A percentile compares a stretch with the other conserved stretches of the same genome.
Evolutionary conservation across 2,888 invertebrate species (phyloP).

Genomic region (Agriopis marginaria): DNA sequence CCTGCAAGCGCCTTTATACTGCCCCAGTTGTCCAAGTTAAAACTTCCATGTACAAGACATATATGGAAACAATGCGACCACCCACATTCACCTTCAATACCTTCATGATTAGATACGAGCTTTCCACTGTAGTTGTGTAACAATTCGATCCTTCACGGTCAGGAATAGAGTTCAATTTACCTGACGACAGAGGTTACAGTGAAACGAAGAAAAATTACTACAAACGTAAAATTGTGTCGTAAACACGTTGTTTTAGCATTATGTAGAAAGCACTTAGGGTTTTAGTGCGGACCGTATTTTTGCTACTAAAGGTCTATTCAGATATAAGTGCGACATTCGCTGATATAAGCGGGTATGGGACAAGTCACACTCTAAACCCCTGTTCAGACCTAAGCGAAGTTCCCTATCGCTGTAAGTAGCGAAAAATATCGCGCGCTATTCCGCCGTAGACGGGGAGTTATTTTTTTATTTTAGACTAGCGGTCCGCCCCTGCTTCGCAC

Average conservation of each 20-base stretch:
- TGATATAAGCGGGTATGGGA: no score
- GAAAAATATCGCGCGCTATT: no score
- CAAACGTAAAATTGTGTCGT: conserved; percentile 18
- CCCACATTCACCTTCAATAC: conserved; percentile 17
- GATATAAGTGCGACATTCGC: background rate
- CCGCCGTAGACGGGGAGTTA: no score
- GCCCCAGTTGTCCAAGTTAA: background rate
- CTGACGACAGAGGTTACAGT: background rate
- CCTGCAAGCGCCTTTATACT: background rate
- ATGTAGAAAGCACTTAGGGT: conserved; percentile 15
- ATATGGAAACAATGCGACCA: conserved; percentile 7
- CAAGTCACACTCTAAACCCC: no score
- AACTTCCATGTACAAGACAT: conserved; percentile 16
- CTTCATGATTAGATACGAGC: conserved; percentile 30
- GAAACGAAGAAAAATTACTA: conserved; percentile 7
- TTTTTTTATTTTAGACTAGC: no score
- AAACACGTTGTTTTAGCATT: conserved; percentile 15
- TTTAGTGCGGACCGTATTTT: conserved; percentile 6
- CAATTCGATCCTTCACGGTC: background rate
- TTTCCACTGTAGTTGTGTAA: conserved; percentile 14
- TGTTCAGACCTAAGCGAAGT: no score
- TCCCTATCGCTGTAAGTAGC: no score
- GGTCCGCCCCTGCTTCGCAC: no score
- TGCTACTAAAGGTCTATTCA: conserved; percentile 3
- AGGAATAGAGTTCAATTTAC: conserved; percentile 4